Conservation (phyloP, 2,797 vertebrate species). For the Ataeniobius toweri region DNA sequence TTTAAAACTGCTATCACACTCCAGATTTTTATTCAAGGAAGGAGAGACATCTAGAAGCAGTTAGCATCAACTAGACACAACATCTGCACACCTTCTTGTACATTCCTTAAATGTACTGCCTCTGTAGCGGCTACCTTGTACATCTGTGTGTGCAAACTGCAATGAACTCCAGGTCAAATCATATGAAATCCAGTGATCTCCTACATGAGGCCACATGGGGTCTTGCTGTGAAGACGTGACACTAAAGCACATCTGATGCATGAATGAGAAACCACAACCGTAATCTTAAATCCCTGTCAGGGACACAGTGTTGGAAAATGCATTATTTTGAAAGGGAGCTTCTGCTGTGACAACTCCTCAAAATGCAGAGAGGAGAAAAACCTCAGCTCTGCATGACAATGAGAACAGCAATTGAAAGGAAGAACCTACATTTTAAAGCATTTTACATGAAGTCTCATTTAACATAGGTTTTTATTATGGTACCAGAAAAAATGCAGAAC, state of each 20-base stretch:
- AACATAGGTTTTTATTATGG: conserved; percentile 83
- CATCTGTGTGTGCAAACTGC: conserved; percentile 13
- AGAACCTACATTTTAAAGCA: conserved; percentile 82
- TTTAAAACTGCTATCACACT: conserved; percentile 70
- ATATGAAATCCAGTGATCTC: conserved; percentile 11
- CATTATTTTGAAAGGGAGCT: conserved; percentile 48
- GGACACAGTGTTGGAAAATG: conserved; percentile 22
- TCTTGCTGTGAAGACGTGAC: conserved; percentile 41
- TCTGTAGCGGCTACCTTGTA: background rate
- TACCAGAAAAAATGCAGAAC: conserved; percentile 69
- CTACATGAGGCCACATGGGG: conserved; percentile 42
- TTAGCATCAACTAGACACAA: background rate
- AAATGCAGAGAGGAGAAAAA: conserved; percentile 67
- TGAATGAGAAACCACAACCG: conserved; percentile 57
- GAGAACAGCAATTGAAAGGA: conserved; percentile 75
- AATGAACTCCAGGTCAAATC: conserved; percentile 3
- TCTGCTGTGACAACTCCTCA: conserved; percentile 51
- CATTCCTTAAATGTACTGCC: background rate
- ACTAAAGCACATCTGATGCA: conserved; percentile 55
- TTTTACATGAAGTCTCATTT: conserved; percentile 85
- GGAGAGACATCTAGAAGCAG: conserved; percentile 29
- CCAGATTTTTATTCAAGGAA: conserved; percentile 47
- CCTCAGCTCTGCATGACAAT: conserved; percentile 83
- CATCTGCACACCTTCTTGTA: background rate
- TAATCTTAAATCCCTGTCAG: conserved; percentile 41